Conservation (phyloP, 2,113 vertebrate species). For the Phalacrocorax pelagicus region DNA sequence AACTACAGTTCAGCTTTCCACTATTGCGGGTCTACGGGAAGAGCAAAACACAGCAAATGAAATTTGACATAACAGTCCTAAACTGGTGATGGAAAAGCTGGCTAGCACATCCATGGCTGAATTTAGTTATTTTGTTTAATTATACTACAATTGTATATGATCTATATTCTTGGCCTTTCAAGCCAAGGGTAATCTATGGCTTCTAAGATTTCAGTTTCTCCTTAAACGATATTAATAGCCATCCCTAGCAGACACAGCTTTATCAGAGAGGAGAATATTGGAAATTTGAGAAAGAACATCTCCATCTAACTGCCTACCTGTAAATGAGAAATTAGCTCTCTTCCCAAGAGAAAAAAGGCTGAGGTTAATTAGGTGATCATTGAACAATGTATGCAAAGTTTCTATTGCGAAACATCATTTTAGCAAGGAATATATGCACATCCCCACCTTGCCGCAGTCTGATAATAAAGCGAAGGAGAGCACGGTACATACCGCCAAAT, state of each 20-base stretch:
- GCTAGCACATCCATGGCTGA: background rate
- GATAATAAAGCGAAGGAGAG: background rate
- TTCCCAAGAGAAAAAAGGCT: background rate
- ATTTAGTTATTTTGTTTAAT: background rate
- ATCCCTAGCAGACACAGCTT: background rate
- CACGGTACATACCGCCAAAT: slow-evolving; percentile 24
- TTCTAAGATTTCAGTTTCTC: background rate
- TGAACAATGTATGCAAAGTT: background rate
- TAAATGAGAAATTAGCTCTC: slow-evolving; percentile 16
- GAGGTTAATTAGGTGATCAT: slow-evolving; percentile 8
- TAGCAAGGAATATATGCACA: background rate
- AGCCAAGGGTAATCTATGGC: background rate
- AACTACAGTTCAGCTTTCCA: background rate
- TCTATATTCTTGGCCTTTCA: slow-evolving; percentile 16
- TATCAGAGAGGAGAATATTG: background rate
- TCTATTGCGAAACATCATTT: background rate
- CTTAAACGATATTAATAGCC: background rate
- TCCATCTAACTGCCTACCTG: background rate
- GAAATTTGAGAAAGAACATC: background rate
- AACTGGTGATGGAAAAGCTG: background rate
- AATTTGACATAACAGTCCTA: background rate
- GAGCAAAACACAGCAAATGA: background rate
- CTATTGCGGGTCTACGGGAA: background rate
- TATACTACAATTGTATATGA: background rate
- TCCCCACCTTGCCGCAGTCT: background rate